Evolutionary conservation across 1,140 invertebrate genomes (phyloP), one percentile per base, ranked within the genome.

Genomic region (Drosophila sucinea): DNA sequence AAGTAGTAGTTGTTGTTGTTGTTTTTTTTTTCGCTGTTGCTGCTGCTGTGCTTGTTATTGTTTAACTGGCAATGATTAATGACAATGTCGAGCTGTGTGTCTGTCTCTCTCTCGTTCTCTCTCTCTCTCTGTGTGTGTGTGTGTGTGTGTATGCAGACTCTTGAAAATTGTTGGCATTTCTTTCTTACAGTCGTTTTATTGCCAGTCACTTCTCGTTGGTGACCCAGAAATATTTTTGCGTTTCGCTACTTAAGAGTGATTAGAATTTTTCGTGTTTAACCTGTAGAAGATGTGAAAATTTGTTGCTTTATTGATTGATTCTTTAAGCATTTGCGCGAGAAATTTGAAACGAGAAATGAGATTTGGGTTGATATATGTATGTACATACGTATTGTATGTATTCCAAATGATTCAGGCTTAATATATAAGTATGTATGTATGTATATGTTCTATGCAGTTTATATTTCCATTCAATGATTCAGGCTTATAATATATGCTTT

Each of bases 41-140:
- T 68, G 41, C 54, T 70, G 60, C 41, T 41, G 55, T 56, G 47
- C 70, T 73, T 74, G 70, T 78, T 85, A 81, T 84, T 84, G 81
- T 83, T 83, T 83, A 84, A 84, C 81, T 77, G 81, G 81, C 77
- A 81, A 85, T 85, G 82, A 85, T 85, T 85, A 85, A 85, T 85
- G 82, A 77, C 74, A 77, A 69, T 77, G 65, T 63, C 57, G 66
- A 74, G 63, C 56, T 70, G 51, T 72, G 57, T 67, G 63, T 60
- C 32, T 17, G 11, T 17, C 1, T 51, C 44, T 51, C 44, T 47
- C n/a, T 23, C 17, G 1, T 11, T 27, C 44, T 25, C 17, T 70
- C 23, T 56, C 8, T 30, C 1, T 47, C 8, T 47, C 23, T 51
- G 1, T 51, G 0, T 41, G n/a, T 41, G n/a, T 41, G 11, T 41